Evolutionary conservation across 2,113 vertebrate species (phyloP), one percentile per base, ranked within the genome.

Genomic region (Ranitomeya imitator): DNA sequence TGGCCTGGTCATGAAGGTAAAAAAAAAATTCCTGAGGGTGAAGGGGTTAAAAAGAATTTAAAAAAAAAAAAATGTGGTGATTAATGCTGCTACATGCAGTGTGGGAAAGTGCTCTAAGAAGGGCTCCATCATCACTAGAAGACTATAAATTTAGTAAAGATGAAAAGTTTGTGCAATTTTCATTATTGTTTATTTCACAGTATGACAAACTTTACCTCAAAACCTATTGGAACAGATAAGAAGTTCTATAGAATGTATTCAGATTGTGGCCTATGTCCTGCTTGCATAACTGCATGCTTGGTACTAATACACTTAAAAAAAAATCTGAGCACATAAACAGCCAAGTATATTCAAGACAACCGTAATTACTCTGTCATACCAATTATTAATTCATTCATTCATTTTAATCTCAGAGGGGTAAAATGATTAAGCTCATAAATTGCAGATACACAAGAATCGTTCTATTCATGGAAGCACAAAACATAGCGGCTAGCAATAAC

Each of bases 311-410:
- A 4, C 31, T 76, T 52, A 74, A 54, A 11, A 51, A 78, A 54
- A 31, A 31, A 31, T 31, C 51, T 1, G 6, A 21, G 45, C 74
- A 78, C 74, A 11, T 54, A 52, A 78, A n/a, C 31, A 52, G 21
- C 37, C 74, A 51, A 78, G 6, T 45, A 52, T n/a, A 78, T 16
- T 15, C 7, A 15, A 16, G 21, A 54, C 0, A n/a, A 78, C 7
- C 54, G 45, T n/a, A 78, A 78, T 54, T 78, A 78, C 18, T 21
- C 74, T 78, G 37, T 78, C 71, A 74, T 74, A 74, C 54, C 45
- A 21, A 78, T 78, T 78, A 78, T 78, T 78, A 78, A 78, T 79
- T 55, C 21, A n/a, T 19, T 23, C 45, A 14, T 55, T 55, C 26
- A 31, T 31, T 31, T 79, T 79, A 21, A 79, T 79, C 45, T 79